Conservation (phyloP, 92 coral and sea anemone species). For the Zoanthus sociatus region DNA sequence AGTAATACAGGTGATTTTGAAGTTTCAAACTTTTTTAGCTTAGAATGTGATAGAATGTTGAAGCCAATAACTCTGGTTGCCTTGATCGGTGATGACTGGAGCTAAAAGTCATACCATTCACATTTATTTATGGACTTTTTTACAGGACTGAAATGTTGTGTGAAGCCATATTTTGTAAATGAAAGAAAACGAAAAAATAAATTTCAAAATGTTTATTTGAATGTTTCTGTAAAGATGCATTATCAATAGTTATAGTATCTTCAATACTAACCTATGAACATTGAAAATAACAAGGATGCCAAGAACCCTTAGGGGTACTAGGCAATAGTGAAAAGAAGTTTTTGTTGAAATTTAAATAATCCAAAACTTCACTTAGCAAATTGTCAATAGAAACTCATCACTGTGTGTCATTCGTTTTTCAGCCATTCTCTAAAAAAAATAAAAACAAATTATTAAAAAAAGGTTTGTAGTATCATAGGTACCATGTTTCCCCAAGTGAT, state of each 20-base stretch:
- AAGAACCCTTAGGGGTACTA: conserved; percentile 19
- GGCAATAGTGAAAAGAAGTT: no score
- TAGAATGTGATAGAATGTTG: conserved; percentile 55
- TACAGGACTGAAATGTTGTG: conserved; percentile 39
- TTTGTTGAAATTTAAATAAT: no score
- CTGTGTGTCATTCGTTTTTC: background rate
- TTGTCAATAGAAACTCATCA: background rate
- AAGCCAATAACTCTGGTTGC: conserved; percentile 68
- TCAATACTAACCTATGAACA: background rate
- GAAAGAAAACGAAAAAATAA: conserved; percentile 17
- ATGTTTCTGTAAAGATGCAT: background rate
- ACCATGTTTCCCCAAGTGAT: background rate
- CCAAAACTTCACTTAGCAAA: background rate
- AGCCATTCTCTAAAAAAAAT: conserved; percentile 22
- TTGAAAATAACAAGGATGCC: conserved; percentile 8
- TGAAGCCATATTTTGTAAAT: conserved; percentile 50
- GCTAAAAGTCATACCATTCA: conserved; percentile 61
- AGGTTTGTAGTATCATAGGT: background rate
- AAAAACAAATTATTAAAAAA: background rate
- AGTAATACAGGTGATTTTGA: conserved; percentile 61
- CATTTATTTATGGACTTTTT: conserved; percentile 66
- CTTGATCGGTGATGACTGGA: conserved; percentile 65
- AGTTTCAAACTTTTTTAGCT: conserved; percentile 48
- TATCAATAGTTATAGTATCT: no score
- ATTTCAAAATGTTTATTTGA: conserved; percentile 5